These are phyloP conservation scores for Microcebus lehilahytsara DNA, from an alignment of 2,113 vertebrate species.

Conservation along the genomic window DNA sequence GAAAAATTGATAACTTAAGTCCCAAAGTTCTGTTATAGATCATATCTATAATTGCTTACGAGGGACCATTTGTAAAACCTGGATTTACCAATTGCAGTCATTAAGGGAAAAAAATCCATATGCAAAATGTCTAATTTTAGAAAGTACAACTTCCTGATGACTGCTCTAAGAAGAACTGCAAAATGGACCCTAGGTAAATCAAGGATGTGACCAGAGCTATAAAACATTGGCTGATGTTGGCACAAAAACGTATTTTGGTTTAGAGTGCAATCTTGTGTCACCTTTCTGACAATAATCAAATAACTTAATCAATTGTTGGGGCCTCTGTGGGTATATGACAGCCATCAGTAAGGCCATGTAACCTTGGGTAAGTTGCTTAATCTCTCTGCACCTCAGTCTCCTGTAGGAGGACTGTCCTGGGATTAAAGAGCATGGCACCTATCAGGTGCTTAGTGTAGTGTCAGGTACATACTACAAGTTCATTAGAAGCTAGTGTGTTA, in stretches of 20 bases:
- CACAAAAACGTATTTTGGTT: neutral
- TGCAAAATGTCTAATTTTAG: neutral
- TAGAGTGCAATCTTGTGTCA: neutral
- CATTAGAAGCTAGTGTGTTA: neutral
- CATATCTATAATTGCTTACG: neutral
- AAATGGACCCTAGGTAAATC: neutral
- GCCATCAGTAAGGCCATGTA: neutral
- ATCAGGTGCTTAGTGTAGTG: neutral
- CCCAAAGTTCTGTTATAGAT: neutral
- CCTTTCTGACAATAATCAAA: slow-evolving; percentile 20
- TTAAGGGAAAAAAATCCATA: neutral
- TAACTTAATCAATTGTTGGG: neutral
- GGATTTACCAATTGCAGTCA: neutral
- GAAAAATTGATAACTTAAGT: neutral
- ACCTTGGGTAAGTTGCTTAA: neutral
- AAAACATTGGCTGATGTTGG: neutral
- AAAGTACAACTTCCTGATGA: neutral
- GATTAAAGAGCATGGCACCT: neutral
- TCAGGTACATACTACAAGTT: neutral
- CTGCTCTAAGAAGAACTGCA: neutral
- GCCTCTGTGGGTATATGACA: neutral
- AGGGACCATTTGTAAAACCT: neutral
- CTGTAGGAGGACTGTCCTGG: neutral
- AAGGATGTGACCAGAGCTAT: neutral
- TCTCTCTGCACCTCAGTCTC: neutral